Base-by-base conservation (phyloP, 2,888 invertebrate genomes). In the Orthosia incerta region DNA sequence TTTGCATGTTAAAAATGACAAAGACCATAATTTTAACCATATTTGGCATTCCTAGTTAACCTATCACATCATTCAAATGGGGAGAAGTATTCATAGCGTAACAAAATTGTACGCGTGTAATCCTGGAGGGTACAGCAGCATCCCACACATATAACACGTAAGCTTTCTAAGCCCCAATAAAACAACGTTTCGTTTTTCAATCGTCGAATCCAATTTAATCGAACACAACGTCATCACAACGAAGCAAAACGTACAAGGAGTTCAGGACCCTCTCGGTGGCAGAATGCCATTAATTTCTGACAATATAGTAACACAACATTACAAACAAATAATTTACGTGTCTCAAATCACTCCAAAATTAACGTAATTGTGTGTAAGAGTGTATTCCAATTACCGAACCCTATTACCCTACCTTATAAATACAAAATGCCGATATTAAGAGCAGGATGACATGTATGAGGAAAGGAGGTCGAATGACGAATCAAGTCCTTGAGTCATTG, bases 341-440 rank as follows among this genome's bases (percentile, higher is more conserved):
- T 53, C 46, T 70, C 51, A 53, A 80, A 64, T 72, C 65, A 69
- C 59, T 55, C 48, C 45, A 63, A 83, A 56, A 62, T 70, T 79
- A 74, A 83, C 69, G 69, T 69, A 74, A 80, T 79, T 71, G 18
- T 63, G 71, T 59, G 55, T 74, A 66, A 60, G 65, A 83, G 26
- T 79, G 61, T 66, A 69, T 48, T 63, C 65, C 74, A 80, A 69
- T 80, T 79, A 79, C 56, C 39, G 64, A 69, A 66, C 48, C 65
- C 57, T 62, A 57, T 50, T 26, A 66, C 48, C 65, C 57, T 66
- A 55, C 55, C 39, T 67, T 45, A 80, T 61, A 82, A 67, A 81
- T 82, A 80, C 70, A 81, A 84, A 80, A 84, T 84, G 46, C 50
- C 66, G n/a, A 60, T 66, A 67, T 66, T 53, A 71, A 51, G 39